Evolutionary conservation across 2,797 vertebrate genomes (phyloP), one percentile per base, ranked within the genome.

Genomic region (Rhinogobio ventralis): DNA sequence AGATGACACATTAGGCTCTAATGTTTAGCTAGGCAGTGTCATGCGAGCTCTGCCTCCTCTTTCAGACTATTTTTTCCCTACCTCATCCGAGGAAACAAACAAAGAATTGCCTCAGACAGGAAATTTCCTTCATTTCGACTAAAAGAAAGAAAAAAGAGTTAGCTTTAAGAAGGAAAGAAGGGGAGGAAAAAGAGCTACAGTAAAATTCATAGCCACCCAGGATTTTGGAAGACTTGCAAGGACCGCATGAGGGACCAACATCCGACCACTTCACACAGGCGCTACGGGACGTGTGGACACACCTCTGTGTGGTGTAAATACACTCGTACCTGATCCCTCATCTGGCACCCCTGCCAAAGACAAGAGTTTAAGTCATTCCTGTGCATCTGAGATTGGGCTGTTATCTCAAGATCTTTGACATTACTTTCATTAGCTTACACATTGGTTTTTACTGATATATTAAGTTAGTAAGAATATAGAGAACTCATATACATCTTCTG

Each of bases 241-340:
- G 85, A 88, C 88, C 88, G 82, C 84, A 87, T 88, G 89, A 92
- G 86, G 91, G 89, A 87, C 92, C 83, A 88, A 81, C 88, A 87
- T 91, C 90, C 83, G 81, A 93, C 95, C 94, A 95, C 94, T 95
- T 95, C 94, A 94, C 88, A 94, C 90, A 86, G 87, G 25, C 62
- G 1, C 79, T 85, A 90, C 91, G 92, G 92, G 91, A 93, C 93
- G 93, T 95, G 93, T 94, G 92, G 92, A 94, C 92, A 91, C 90
- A 92, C 91, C 86, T 87, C 91, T 90, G 88, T 90, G 86, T 91
- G 92, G 93, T 90, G 93, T 91, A 95, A 95, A 95, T 90, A 95
- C 85, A 83, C 86, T 91, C 91, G 91, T 92, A 92, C 91, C 93
- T 89, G 87, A 92, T 92, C 76, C 92, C 87, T 90, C 86, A 87